Base-by-base conservation (phyloP, 2,797 vertebrate genomes). In the Anableps anableps region DNA sequence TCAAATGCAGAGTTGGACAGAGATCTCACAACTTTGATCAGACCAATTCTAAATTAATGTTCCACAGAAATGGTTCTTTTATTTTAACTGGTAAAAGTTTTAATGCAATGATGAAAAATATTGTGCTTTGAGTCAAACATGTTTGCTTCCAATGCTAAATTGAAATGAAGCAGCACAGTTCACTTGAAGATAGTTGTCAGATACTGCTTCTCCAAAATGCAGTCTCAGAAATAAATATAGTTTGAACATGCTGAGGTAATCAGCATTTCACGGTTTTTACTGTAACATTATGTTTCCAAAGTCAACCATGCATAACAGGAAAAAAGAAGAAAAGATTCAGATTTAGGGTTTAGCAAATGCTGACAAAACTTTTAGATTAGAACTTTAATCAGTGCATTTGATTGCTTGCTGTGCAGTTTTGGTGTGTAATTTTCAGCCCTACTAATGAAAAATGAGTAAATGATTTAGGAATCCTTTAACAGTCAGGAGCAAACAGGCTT, bases 401-500 rank as follows among this genome's bases (percentile, higher is more conserved):
- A 66, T 45, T 38, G 2, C 43, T 79, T 29, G 9, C 31, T 48
- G 13, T 55, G 55, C 66, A 7, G 3, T 47, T 79, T 41, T 47
- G 45, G 45, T 47, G 13, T 41, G 41, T 87, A 10, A 36, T 41
- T 82, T 83, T 34, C 76, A 8, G 4, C 29, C 72, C 19, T 64
- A 3, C 31, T 83, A 75, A 83, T 80, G 76, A n/a, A 76, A 13
- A 73, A 77, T 0, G 8, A 85, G 71, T 79, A 50, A 86, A 80
- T 83, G 47, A 83, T 75, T 88, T 13, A 82, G 41, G 45, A 80
- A 51, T 80, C 36, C 48, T 74, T 4, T 31, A 76, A 83, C 31
- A 13, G 51, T 21, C 3, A 1, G 58, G 50, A 83, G 72, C 58
- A 82, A 73, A 79, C 53, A 72, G 83, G 29, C 71, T 86, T 82